A percentile compares a stretch with the other conserved stretches of the same genome.
Evolutionary conservation across 2,113 vertebrate species (phyloP).

Genomic region (Pterocles orientalis): DNA sequence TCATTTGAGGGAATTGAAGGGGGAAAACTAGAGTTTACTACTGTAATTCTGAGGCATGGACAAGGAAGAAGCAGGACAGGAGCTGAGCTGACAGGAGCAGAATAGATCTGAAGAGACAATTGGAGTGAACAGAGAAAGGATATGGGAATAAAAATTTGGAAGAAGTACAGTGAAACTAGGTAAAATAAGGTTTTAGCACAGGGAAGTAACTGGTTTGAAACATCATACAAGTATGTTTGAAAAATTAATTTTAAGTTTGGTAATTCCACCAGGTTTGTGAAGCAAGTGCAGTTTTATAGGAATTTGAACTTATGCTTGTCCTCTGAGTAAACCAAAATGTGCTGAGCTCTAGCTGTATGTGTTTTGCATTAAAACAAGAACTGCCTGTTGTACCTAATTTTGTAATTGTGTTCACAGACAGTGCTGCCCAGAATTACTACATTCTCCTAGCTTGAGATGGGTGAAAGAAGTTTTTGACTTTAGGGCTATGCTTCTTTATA

Average conservation of each 20-base stretch:
- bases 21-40: background rate
- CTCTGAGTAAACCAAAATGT: background rate
- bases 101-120: background rate
- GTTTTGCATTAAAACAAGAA: slow-evolving; percentile 17
- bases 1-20: background rate
- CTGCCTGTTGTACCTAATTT: background rate
- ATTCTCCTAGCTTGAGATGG: background rate
- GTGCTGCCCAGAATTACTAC: background rate
- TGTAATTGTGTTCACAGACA: background rate
- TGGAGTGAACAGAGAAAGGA: background rate
- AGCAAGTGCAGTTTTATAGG: background rate
- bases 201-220: background rate
- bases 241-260: background rate
- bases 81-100: background rate
- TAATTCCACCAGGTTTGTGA: background rate
- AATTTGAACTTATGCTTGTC: background rate
- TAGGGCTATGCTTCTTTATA: background rate
- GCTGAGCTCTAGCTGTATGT: background rate
- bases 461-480: background rate
- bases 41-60: background rate
- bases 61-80: background rate
- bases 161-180: background rate
- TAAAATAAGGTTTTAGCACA: background rate
- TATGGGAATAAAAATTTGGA: background rate
- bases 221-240: background rate